phyloP scores from a whole-genome alignment of 2,113 vertebrate genomes.

The Salminus brasiliensis region DNA sequence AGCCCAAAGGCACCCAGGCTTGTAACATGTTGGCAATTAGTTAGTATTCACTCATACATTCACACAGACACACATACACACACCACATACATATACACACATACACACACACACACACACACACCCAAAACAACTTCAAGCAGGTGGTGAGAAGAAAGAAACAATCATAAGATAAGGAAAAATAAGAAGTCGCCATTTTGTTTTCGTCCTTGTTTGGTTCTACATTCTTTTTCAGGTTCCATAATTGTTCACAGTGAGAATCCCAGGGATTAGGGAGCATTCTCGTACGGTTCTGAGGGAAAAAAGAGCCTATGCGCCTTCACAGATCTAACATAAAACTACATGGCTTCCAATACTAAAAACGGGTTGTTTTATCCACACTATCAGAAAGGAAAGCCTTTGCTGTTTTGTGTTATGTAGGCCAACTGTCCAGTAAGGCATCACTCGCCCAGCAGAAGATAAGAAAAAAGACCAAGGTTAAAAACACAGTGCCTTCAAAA shows the following conservation, averaged over 20 bases:
- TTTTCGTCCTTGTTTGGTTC: slow-evolving; percentile 54
- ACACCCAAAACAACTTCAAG: slow-evolving; percentile 68
- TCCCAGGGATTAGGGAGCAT: slow-evolving; percentile 66
- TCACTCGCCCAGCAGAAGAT: slow-evolving; percentile 33
- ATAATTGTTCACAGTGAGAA: slow-evolving; percentile 74
- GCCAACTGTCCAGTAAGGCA: slow-evolving; percentile 33
- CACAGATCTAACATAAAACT: slow-evolving; percentile 59
- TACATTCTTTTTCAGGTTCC: slow-evolving; percentile 53
- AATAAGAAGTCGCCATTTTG: slow-evolving; percentile 55
- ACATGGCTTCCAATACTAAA: slow-evolving; percentile 52
- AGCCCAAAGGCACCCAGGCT: slow-evolving; percentile 87
- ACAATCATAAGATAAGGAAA: slow-evolving; percentile 38
- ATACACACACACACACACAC: slow-evolving; percentile 27
- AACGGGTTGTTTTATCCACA: slow-evolving; percentile 33
- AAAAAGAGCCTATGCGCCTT: slow-evolving; percentile 47
- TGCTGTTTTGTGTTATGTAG: slow-evolving; percentile 23
- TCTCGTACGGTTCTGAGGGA: slow-evolving; percentile 46
- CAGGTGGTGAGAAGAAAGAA: slow-evolving; percentile 59
- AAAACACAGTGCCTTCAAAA: slow-evolving; percentile 22
- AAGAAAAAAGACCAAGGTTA: slow-evolving; percentile 3
- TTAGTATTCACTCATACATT: slow-evolving; percentile 57
- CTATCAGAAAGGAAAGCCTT: slow-evolving; percentile 38
- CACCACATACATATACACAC: slow-evolving; percentile 64
- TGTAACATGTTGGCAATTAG: slow-evolving; percentile 81
- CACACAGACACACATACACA: slow-evolving; percentile 24